These are phyloP conservation scores for Flexamia atlantica DNA, from an alignment of 2,888 invertebrate species.

Conservation along the genomic window DNA sequence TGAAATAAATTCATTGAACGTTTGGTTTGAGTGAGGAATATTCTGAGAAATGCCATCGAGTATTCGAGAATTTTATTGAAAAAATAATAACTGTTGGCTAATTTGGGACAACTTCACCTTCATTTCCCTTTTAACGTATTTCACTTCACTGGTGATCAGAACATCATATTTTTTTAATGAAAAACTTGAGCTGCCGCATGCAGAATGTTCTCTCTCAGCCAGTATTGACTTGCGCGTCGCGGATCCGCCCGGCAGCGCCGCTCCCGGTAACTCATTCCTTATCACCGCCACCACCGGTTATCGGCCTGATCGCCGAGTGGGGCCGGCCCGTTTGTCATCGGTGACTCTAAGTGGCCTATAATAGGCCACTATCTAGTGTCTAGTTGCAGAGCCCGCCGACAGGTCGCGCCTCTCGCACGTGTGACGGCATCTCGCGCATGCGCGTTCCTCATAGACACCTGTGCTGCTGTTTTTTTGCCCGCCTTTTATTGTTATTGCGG, in stretches of 20 bases:
- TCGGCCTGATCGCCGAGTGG: not conserved
- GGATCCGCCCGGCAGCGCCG: not conserved
- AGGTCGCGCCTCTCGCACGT: conserved; percentile 36
- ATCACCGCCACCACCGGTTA: conserved; percentile 22
- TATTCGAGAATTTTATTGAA: too few relatives aligned
- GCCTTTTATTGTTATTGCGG: conserved; percentile 30
- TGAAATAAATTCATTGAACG: too few relatives aligned
- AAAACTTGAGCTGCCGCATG: too few relatives aligned
- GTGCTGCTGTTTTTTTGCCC: conserved; percentile 10
- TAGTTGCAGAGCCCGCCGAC: not conserved
- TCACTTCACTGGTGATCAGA: too few relatives aligned
- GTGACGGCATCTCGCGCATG: conserved; percentile 54
- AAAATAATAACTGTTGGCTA: too few relatives aligned
- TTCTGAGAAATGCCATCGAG: too few relatives aligned
- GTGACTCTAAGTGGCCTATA: conserved; percentile 53
- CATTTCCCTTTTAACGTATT: too few relatives aligned
- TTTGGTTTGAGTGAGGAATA: too few relatives aligned
- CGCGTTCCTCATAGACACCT: conserved; percentile 52
- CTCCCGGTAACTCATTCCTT: not conserved
- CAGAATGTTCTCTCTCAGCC: too few relatives aligned
- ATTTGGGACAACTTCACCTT: too few relatives aligned
- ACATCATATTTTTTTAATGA: too few relatives aligned
- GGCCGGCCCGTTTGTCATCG: conserved; percentile 21
- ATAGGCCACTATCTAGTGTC: conserved; percentile 40
- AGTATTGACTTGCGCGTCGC: too few relatives aligned